Evolutionary conservation across 2,113 vertebrate genomes (phyloP).

Genomic region (human): DNA sequence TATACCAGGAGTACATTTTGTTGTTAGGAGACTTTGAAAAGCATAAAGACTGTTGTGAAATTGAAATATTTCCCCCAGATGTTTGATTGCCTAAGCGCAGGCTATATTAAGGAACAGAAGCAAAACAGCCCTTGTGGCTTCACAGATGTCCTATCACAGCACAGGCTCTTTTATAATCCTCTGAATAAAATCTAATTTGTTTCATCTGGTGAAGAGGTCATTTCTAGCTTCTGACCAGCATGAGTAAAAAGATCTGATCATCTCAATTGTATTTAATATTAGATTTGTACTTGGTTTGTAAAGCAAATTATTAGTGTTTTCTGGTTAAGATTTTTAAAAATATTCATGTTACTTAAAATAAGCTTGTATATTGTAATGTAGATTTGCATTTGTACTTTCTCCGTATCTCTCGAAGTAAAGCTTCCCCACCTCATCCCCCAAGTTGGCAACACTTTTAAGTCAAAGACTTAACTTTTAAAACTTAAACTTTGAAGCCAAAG

Average conservation of each 20-base stretch:
- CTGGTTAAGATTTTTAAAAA: neutral
- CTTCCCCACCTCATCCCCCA: neutral
- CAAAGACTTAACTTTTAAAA: neutral
- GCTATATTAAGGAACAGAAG: constrained; percentile 49
- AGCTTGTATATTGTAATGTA: neutral
- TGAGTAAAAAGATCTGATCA: neutral
- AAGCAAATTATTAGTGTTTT: neutral
- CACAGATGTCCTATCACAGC: neutral
- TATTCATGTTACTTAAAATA: neutral
- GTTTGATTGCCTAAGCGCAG: constrained; percentile 50
- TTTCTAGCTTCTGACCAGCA: constrained; percentile 51
- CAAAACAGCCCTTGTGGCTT: constrained; percentile 51
- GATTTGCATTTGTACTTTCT: neutral
- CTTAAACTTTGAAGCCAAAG: neutral
- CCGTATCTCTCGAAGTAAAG: neutral
- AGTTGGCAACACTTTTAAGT: neutral
- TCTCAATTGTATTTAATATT: neutral
- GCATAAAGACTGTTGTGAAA: constrained; percentile 63
- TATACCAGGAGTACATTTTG: constrained; percentile 62
- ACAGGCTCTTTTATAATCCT: constrained; percentile 31
- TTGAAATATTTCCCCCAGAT: constrained; percentile 62
- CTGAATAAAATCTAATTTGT: constrained; percentile 72
- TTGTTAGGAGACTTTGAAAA: constrained; percentile 70
- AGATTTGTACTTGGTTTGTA: neutral
- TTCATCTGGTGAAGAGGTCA: constrained; percentile 48